Conservation (phyloP, 2,888 invertebrate genomes). For the Dicroscelio sp. region DNA sequence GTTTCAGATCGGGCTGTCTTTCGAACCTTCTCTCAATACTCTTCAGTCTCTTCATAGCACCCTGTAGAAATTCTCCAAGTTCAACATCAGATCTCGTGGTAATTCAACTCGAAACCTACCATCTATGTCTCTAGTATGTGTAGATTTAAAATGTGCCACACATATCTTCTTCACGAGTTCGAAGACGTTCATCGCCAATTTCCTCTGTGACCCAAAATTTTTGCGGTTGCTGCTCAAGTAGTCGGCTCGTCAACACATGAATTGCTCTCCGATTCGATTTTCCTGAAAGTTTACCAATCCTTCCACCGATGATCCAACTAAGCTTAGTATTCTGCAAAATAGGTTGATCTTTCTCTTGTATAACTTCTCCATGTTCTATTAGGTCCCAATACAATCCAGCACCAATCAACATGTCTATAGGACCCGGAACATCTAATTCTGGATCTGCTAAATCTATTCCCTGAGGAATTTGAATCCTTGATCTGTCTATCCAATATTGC, state of each 20-base stretch:
- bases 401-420: background rate
- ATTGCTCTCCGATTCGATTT: background rate
- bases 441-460: slow-evolving; percentile 13
- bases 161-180: background rate
- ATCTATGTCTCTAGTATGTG: slow-evolving; percentile 8
- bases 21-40: slow-evolving; percentile 3
- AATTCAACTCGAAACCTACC: slow-evolving; percentile 8
- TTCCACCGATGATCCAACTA: slow-evolving; percentile 23
- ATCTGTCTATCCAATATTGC: background rate
- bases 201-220: background rate
- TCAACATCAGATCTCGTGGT: background rate
- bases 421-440: background rate
- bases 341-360: background rate
- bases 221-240: background rate
- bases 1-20: background rate
- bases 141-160: slow-evolving; percentile 57
- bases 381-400: slow-evolving; percentile 9
- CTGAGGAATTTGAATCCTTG: background rate
- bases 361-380: background rate
- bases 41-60: background rate
- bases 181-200: background rate
- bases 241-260: background rate
- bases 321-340: background rate
- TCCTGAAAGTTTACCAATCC: too few relatives aligned
- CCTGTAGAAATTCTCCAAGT: background rate